Evolutionary conservation across 2,113 vertebrate species (phyloP).

Genomic region (Edolisoma coerulescens): DNA sequence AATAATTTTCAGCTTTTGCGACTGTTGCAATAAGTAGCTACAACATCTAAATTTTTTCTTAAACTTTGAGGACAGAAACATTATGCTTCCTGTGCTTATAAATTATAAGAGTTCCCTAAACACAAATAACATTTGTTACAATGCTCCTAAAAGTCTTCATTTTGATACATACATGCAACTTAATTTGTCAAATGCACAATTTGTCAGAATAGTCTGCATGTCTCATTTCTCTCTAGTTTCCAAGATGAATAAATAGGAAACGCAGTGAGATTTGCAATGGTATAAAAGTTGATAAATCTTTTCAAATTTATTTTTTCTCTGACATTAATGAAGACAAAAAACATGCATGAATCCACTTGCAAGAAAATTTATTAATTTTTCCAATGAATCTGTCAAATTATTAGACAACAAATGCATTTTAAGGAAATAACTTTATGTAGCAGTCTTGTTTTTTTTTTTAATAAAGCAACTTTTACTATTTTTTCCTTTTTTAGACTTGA

Average conservation of each 20-base stretch:
- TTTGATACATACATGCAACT: not conserved
- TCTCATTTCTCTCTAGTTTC: not conserved
- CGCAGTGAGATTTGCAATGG: not conserved
- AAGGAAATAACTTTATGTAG: not conserved
- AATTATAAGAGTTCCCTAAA: not conserved
- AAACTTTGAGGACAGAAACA: not conserved
- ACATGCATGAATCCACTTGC: not conserved
- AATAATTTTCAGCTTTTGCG: not conserved
- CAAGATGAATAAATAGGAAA: not conserved
- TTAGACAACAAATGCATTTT: not conserved
- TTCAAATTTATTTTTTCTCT: not conserved
- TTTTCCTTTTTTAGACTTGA: not conserved
- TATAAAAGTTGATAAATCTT: not conserved
- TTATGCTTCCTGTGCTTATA: not conserved
- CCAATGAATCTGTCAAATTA: not conserved
- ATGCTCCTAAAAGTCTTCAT: not conserved
- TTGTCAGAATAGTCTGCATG: not conserved
- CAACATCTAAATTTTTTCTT: not conserved
- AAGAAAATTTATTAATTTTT: not conserved
- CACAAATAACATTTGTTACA: not conserved
- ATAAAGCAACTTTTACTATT: not conserved
- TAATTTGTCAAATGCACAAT: not conserved
- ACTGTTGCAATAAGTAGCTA: not conserved
- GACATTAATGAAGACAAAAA: not conserved
- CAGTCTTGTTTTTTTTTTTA: not conserved